Percentiles rank a stretch among this genome's conserved stretches.
Conservation (phyloP, 1,140 invertebrate species). For the Pachypeltis micranthus region DNA sequence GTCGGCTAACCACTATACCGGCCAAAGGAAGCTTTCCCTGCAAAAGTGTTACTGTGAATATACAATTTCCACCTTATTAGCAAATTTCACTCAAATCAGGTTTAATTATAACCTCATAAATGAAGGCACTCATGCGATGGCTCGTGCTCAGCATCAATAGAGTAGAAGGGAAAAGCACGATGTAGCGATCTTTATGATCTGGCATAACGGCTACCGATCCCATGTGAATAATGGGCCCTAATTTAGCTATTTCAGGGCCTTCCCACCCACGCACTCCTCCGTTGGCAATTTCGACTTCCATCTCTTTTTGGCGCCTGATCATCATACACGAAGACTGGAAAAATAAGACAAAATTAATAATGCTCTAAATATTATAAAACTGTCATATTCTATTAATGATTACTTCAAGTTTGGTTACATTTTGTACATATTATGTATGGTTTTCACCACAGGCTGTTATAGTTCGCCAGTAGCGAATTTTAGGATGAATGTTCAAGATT, state of each 20-base stretch:
- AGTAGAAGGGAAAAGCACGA: slow-evolving; percentile 79
- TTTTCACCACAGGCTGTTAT: no score
- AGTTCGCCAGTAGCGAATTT: no score
- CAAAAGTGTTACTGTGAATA: background rate
- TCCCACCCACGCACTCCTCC: slow-evolving; percentile 90
- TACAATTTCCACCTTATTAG: background rate
- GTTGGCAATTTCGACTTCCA: slow-evolving; percentile 87
- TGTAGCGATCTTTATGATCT: slow-evolving; percentile 76
- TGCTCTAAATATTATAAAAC: no score
- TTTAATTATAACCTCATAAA: slow-evolving; percentile 54
- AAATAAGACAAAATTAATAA: slow-evolving; percentile 19
- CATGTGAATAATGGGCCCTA: slow-evolving; percentile 73
- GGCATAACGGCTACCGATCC: slow-evolving; percentile 71
- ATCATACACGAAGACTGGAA: slow-evolving; percentile 67
- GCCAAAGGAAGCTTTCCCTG: slow-evolving; percentile 82
- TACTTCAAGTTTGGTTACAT: no score
- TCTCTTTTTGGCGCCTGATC: slow-evolving; percentile 84
- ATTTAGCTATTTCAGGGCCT: slow-evolving; percentile 63
- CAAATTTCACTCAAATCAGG: background rate
- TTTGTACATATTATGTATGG: no score
- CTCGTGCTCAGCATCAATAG: slow-evolving; percentile 84
- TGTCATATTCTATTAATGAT: slow-evolving; percentile 2
- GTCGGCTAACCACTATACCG: slow-evolving; percentile 61
- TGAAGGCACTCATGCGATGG: slow-evolving; percentile 82
- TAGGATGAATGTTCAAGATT: no score